Percentiles rank a stretch among this genome's conserved stretches.
Evolutionary conservation across 2,888 invertebrate species (phyloP).

Genomic region (Mystacides longicornis): DNA sequence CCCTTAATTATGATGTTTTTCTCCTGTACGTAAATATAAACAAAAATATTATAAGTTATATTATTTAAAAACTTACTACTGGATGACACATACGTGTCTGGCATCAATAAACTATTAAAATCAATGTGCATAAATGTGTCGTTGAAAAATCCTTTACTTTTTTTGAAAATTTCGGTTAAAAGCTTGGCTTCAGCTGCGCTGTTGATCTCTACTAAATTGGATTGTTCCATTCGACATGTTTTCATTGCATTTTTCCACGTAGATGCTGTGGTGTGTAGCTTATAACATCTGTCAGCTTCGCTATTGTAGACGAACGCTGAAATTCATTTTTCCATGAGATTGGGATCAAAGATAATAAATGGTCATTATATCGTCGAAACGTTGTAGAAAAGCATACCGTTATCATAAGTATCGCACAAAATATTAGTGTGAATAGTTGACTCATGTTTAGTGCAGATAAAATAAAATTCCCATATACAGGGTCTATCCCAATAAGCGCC

Average conservation of each 20-base stretch:
- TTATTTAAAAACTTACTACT: too few relatives aligned
- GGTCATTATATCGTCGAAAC: too few relatives aligned
- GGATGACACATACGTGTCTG: too few relatives aligned
- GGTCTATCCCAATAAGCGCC: neutral
- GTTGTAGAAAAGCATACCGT: too few relatives aligned
- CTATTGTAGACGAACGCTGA: neutral
- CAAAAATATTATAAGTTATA: too few relatives aligned
- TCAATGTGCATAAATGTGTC: conserved; percentile 4
- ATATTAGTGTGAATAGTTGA: neutral
- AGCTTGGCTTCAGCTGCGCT: conserved; percentile 12
- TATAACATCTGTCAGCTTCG: conserved; percentile 13
- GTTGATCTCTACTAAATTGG: conserved; percentile 11
- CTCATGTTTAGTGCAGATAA: conserved; percentile 6
- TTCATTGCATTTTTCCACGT: conserved; percentile 19
- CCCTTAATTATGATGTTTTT: too few relatives aligned
- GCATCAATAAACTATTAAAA: conserved; percentile 9
- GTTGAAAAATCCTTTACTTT: conserved; percentile 8
- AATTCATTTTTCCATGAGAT: too few relatives aligned
- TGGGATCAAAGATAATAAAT: too few relatives aligned
- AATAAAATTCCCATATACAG: neutral
- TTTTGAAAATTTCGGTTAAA: neutral
- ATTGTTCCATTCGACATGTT: conserved; percentile 9
- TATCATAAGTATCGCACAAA: neutral
- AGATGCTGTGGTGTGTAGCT: conserved; percentile 14
- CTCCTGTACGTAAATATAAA: too few relatives aligned